phyloP scores from a whole-genome alignment of 2,888 invertebrate genomes.

The Leptogaster cylindrica region DNA sequence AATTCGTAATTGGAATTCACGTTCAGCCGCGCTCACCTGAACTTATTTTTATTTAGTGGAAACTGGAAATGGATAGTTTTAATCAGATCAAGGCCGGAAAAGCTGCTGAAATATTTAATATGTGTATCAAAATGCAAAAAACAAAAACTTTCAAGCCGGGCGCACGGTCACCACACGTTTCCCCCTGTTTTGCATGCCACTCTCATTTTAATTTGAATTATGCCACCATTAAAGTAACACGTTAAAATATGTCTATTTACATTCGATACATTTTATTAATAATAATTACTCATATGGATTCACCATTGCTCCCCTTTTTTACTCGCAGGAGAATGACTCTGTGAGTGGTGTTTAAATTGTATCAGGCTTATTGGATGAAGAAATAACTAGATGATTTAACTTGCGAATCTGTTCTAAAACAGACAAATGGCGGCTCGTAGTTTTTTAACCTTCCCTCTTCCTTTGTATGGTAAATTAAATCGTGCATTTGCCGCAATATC shows the following conservation, averaged over 20 bases:
- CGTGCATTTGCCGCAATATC: too few species aligned
- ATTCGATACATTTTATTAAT: too few species aligned
- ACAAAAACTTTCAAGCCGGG: constrained; percentile 11
- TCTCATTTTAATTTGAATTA: constrained; percentile 44
- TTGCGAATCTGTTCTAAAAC: too few species aligned
- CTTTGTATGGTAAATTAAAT: too few species aligned
- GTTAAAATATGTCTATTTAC: constrained; percentile 43
- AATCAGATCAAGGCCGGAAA: constrained; percentile 36
- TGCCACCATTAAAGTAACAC: constrained; percentile 45
- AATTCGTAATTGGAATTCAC: background rate
- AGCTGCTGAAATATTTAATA: constrained; percentile 32
- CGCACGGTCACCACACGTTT: constrained; percentile 12
- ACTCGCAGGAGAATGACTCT: too few species aligned
- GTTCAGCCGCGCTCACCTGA: constrained; percentile 8
- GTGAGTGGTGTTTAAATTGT: too few species aligned
- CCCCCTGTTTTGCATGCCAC: background rate
- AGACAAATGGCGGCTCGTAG: too few species aligned
- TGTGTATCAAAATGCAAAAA: constrained; percentile 23
- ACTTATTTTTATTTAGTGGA: constrained; percentile 18
- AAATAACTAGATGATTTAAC: too few species aligned
- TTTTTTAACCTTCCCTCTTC: too few species aligned
- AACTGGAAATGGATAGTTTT: constrained; percentile 33
- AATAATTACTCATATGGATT: too few species aligned
- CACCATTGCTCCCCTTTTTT: too few species aligned
- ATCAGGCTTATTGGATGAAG: too few species aligned